phyloP scores from a whole-genome alignment of 2,113 vertebrate genomes.

The Oreotragus oreotragus region DNA sequence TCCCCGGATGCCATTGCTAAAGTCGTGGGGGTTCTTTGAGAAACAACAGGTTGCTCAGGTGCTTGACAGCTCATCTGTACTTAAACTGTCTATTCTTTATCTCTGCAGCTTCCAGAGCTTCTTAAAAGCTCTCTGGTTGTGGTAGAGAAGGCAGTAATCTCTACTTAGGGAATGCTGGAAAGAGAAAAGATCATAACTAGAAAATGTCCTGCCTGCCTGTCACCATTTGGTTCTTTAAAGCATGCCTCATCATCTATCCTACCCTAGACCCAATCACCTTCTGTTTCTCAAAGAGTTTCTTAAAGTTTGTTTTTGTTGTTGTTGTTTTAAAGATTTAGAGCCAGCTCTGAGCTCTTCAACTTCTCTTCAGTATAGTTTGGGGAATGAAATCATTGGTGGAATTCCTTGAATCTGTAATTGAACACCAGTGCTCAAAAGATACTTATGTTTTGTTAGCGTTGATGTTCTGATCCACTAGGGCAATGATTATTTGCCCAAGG shows the following conservation, averaged over 20 bases:
- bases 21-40: neutral
- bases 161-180: neutral
- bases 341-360: neutral
- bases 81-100: neutral
- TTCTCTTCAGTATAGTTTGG: neutral
- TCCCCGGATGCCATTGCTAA: neutral
- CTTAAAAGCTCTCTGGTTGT: neutral
- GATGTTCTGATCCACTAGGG: neutral
- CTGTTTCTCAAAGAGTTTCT: neutral
- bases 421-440: conserved; percentile 7
- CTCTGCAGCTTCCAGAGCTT: neutral
- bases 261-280: neutral
- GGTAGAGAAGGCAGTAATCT: neutral
- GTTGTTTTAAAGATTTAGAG: neutral
- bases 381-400: neutral
- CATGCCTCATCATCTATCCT: neutral
- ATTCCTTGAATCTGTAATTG: neutral
- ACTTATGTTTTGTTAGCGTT: neutral
- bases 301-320: neutral
- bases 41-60: neutral
- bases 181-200: neutral
- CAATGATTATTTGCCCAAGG: conserved; percentile 11
- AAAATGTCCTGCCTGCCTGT: neutral
- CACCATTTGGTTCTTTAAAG: neutral
- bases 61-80: neutral